Percentiles rank a stretch among this genome's conserved stretches.
phyloP scores from a whole-genome alignment of 2,888 invertebrate species.

The Eupithecia inturbata region DNA sequence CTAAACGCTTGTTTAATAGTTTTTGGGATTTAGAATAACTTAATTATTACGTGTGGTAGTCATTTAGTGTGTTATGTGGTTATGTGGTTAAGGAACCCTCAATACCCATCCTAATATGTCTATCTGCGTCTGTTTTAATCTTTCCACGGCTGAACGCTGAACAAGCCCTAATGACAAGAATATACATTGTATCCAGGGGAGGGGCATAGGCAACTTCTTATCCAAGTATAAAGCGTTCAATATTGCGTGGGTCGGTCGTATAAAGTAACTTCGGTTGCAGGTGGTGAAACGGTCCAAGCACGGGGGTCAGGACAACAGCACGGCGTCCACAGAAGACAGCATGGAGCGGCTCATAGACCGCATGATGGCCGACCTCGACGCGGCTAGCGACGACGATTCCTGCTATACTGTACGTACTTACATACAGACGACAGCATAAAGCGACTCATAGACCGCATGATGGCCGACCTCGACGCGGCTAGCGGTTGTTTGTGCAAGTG shows the following conservation, averaged over 20 bases:
- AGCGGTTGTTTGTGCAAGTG: too few species aligned
- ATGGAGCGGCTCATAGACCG: conserved; percentile 79
- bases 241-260: neutral
- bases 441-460: too few species aligned
- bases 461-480: too few species aligned
- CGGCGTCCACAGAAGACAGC: conserved; percentile 55
- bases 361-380: conserved; percentile 76
- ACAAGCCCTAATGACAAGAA: neutral
- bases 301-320: conserved; percentile 47
- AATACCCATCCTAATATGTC: neutral
- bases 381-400: conserved; percentile 74
- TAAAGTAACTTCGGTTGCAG: conserved; percentile 45
- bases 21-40: neutral
- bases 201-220: neutral
- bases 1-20: neutral
- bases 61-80: too few species aligned
- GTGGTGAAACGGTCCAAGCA: conserved; percentile 68
- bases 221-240: neutral
- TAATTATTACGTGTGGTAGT: too few species aligned
- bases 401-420: conserved; percentile 62
- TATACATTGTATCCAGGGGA: neutral
- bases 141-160: neutral
- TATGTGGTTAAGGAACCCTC: neutral
- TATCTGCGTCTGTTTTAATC: neutral
- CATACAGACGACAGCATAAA: too few species aligned